phyloP scores from a whole-genome alignment of 2,797 vertebrate species.

The Merluccius polli region DNA sequence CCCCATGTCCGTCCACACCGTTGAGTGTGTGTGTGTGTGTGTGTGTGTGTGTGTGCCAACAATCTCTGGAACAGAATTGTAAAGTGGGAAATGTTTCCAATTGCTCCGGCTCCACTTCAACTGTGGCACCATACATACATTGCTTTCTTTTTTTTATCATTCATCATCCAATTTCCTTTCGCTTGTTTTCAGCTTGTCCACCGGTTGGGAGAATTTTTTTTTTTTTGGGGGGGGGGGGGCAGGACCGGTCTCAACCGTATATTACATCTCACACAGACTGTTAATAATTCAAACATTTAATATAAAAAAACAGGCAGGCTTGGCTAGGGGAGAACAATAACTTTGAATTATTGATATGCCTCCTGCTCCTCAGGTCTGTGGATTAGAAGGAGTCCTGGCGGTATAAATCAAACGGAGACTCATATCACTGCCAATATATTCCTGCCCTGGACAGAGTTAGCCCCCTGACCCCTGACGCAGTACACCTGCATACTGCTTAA shows the following conservation, averaged over 20 bases:
- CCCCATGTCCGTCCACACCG: not conserved
- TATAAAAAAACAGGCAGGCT: constrained; percentile 70
- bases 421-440: constrained; percentile 44
- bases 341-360: constrained; percentile 72
- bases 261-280: constrained; percentile 49
- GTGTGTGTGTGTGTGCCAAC: constrained; percentile 7
- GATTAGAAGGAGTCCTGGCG: constrained; percentile 37
- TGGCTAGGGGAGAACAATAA: constrained; percentile 60
- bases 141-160: constrained; percentile 2
- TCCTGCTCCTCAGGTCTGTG: constrained; percentile 38
- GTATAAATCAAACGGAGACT: constrained; percentile 48
- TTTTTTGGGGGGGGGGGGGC: too few species aligned
- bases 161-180: not conserved
- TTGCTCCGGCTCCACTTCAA: not conserved
- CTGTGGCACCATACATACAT: not conserved
- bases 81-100: not conserved
- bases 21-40: not conserved
- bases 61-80: not conserved
- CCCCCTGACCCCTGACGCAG: constrained; percentile 33
- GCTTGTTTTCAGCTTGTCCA: not conserved
- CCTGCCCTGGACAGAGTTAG: constrained; percentile 26
- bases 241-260: constrained; percentile 35
- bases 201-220: too few species aligned
- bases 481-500: constrained; percentile 30
- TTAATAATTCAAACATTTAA: constrained; percentile 78